Conservation (phyloP, 1,140 invertebrate species). For the Latrodectus geometricus region DNA sequence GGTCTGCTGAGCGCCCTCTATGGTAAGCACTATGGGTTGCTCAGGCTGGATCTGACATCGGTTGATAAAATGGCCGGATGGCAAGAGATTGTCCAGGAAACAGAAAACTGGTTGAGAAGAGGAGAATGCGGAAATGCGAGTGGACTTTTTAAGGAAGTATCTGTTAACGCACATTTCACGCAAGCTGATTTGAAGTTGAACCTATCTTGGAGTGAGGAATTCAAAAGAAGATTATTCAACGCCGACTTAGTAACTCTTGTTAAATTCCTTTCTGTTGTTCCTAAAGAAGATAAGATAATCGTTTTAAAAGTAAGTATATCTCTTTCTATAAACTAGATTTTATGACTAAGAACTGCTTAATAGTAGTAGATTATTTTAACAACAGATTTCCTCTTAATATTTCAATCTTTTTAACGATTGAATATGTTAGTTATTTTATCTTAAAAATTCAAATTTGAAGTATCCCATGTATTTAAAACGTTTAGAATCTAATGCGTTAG, state of each 20-base stretch:
- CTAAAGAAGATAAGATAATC: slow-evolving; percentile 3
- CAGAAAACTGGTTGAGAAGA: not conserved
- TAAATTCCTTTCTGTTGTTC: slow-evolving; percentile 27
- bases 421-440: not conserved
- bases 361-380: not conserved
- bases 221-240: not conserved
- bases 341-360: not conserved
- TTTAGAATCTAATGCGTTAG: no score
- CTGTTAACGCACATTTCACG: not conserved
- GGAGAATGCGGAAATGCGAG: slow-evolving; percentile 19
- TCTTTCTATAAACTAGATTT: no score
- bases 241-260: slow-evolving; percentile 16
- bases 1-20: slow-evolving; percentile 24
- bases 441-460: not conserved
- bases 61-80: slow-evolving; percentile 9
- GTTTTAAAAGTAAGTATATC: slow-evolving; percentile 12
- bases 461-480: not conserved
- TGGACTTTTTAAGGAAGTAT: slow-evolving; percentile 9
- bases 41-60: not conserved
- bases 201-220: not conserved
- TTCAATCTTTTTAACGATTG: not conserved
- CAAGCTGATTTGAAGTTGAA: not conserved
- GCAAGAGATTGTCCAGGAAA: not conserved
- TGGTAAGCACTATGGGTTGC: slow-evolving; percentile 19
- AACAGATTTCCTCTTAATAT: not conserved